phyloP scores from a whole-genome alignment of 2,888 invertebrate species.

The Prosopocoilus inquinatus region DNA sequence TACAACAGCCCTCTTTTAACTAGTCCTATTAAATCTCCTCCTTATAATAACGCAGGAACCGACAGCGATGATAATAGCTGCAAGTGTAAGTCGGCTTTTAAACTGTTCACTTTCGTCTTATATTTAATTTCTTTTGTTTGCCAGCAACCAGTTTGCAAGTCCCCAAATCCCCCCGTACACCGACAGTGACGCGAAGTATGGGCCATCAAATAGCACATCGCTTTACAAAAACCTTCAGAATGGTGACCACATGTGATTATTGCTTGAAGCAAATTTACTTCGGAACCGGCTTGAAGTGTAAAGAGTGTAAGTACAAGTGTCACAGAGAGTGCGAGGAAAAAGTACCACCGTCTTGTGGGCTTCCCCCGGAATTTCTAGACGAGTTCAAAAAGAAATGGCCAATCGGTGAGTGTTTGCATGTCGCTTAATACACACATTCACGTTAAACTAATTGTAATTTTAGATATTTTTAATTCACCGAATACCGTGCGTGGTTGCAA shows the following conservation, averaged over 20 bases:
- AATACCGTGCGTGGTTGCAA: constrained; percentile 49
- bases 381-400: constrained; percentile 76
- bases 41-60: constrained; percentile 51
- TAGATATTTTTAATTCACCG: constrained; percentile 49
- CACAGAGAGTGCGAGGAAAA: constrained; percentile 86
- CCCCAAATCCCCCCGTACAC: constrained; percentile 58
- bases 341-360: constrained; percentile 89
- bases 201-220: constrained; percentile 88
- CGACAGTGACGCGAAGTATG: constrained; percentile 65
- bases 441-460: constrained; percentile 7
- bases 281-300: constrained; percentile 81
- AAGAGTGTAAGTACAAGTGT: constrained; percentile 91
- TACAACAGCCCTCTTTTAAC: constrained; percentile 52
- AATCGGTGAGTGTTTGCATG: constrained; percentile 49
- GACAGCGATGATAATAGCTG: constrained; percentile 55
- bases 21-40: constrained; percentile 63
- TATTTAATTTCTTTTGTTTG: constrained; percentile 18
- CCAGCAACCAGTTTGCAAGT: constrained; percentile 55
- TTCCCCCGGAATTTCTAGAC: constrained; percentile 81
- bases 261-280: constrained; percentile 66
- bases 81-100: constrained; percentile 44
- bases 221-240: constrained; percentile 84
- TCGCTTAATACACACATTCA: background rate
- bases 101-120: background rate
- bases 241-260: constrained; percentile 85